These are phyloP conservation scores for Cerceris ruficornis DNA, from an alignment of 2,888 invertebrate species.

Conservation along the genomic window DNA sequence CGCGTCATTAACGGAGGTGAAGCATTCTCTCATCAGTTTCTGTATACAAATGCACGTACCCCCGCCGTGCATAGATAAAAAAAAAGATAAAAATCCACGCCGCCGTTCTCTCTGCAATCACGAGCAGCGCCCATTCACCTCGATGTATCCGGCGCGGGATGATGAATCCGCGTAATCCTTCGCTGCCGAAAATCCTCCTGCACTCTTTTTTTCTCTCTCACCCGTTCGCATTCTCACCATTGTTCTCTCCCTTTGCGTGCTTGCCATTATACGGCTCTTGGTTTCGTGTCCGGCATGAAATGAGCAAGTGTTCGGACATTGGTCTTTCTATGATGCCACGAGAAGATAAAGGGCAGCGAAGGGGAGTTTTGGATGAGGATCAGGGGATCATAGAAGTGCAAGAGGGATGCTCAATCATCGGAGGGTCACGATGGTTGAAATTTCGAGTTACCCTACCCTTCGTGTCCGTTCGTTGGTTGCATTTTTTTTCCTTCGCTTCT, in stretches of 20 bases:
- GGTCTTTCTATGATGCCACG: constrained; percentile 10
- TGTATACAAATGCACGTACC: not conserved
- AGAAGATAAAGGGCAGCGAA: not conserved
- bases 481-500: not conserved
- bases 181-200: constrained; percentile 40
- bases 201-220: not conserved
- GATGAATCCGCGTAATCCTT: constrained; percentile 31
- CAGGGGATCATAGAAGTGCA: not conserved
- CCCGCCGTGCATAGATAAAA: not conserved
- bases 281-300: constrained; percentile 56
- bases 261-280: constrained; percentile 44
- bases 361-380: not conserved
- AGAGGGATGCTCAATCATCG: constrained; percentile 34
- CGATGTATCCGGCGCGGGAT: constrained; percentile 16
- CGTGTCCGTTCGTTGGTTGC: not conserved
- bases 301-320: constrained; percentile 38
- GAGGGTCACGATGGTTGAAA: constrained; percentile 26
- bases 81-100: not conserved
- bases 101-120: not conserved
- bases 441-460: constrained; percentile 14
- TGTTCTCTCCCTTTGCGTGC: constrained; percentile 46
- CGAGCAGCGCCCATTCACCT: not conserved
- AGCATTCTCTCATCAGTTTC: not conserved
- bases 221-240: not conserved
- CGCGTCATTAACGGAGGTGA: too few species aligned